Conservation (phyloP, 2,797 vertebrate species). For the Melanogrammus aeglefinus region DNA sequence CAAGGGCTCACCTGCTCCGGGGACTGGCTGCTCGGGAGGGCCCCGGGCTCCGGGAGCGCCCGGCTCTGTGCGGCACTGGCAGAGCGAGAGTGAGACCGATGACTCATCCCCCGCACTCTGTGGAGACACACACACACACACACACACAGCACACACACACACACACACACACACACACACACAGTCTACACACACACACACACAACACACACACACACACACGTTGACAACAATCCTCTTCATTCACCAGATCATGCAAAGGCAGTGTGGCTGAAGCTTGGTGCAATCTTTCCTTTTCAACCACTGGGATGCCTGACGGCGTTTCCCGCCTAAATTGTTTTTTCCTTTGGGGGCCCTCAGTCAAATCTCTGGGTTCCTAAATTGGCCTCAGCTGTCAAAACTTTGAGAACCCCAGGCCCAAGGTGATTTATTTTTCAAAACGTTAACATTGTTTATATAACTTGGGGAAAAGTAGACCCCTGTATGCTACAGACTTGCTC, state of each 20-base stretch:
- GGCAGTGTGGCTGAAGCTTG: background rate
- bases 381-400: too few species aligned
- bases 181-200: slow-evolving; percentile 5
- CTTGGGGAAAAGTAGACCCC: background rate
- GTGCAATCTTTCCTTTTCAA: too few species aligned
- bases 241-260: background rate
- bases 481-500: background rate
- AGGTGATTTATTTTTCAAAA: background rate
- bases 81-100: slow-evolving; percentile 78
- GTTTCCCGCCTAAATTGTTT: too few species aligned
- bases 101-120: slow-evolving; percentile 90
- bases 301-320: too few species aligned
- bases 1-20: slow-evolving; percentile 81
- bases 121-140: slow-evolving; percentile 8
- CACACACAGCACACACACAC: slow-evolving; percentile 1
- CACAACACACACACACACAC: slow-evolving; percentile 5
- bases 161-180: slow-evolving; percentile 8
- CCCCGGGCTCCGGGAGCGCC: slow-evolving; percentile 84
- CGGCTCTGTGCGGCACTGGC: slow-evolving; percentile 66
- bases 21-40: slow-evolving; percentile 85
- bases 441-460: background rate
- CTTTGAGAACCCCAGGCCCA: too few species aligned
- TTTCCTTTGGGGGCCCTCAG: too few species aligned
- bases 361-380: too few species aligned
- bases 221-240: background rate